These are phyloP conservation scores for Pluvianellus socialis DNA, from an alignment of 2,113 vertebrate genomes.

Conservation along the genomic window DNA sequence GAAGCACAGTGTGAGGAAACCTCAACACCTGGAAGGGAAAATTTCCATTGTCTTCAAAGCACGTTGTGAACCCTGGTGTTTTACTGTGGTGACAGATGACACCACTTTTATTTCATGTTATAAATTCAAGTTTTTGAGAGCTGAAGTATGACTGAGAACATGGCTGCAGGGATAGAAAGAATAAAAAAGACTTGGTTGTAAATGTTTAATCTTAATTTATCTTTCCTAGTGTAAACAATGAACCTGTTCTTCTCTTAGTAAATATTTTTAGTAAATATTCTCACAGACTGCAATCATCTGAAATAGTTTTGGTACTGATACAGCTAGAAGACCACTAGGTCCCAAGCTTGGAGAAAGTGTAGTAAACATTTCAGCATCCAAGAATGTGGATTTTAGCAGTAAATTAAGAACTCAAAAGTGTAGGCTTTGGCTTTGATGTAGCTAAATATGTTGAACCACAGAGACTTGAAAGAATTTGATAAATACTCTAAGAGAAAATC, in stretches of 20 bases:
- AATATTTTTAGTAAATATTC: background rate
- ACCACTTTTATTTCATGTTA: background rate
- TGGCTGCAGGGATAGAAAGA: background rate
- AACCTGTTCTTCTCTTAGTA: background rate
- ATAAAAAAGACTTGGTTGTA: background rate
- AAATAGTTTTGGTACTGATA: background rate
- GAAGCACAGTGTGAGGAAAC: background rate
- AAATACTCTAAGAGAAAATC: conserved; percentile 1
- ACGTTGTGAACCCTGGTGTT: background rate
- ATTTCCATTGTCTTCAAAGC: background rate
- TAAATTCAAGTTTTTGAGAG: conserved; percentile 6
- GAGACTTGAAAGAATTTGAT: conserved; percentile 23
- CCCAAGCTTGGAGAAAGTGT: background rate
- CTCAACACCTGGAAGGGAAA: background rate
- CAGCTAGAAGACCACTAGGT: background rate
- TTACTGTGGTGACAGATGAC: background rate
- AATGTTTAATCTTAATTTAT: background rate
- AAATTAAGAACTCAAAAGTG: background rate
- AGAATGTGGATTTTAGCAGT: conserved; percentile 1
- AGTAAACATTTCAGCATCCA: background rate
- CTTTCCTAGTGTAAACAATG: background rate
- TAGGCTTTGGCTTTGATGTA: conserved; percentile 21
- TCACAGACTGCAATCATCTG: background rate
- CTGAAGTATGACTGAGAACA: background rate
- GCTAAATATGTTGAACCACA: conserved; percentile 1